phyloP scores from a whole-genome alignment of 2,888 invertebrate species.

The Mechanitis mazaeus region DNA sequence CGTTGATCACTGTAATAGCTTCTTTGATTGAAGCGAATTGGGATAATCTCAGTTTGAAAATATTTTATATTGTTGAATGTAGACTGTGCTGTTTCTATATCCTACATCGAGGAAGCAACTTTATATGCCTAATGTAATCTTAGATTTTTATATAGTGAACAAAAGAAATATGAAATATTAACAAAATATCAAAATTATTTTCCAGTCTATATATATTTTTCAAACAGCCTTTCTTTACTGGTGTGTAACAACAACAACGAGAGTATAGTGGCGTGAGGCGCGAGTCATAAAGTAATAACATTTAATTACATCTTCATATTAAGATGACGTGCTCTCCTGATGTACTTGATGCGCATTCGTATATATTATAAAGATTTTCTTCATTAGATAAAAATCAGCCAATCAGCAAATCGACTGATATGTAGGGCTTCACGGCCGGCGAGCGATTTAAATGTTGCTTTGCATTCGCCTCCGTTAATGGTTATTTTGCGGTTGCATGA shows the following conservation, averaged over 20 bases:
- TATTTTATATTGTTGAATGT: slow-evolving; percentile 29
- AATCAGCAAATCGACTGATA: slow-evolving; percentile 38
- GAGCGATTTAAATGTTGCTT: slow-evolving; percentile 37
- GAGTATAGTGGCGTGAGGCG: not conserved
- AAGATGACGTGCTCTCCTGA: not conserved
- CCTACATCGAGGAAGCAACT: too few relatives aligned
- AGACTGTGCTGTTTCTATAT: too few relatives aligned
- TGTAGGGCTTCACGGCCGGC: slow-evolving; percentile 46
- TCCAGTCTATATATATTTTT: not conserved
- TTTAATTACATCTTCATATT: slow-evolving; percentile 6
- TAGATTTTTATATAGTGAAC: too few relatives aligned
- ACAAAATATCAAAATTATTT: too few relatives aligned
- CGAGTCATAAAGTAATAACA: not conserved
- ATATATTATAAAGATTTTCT: slow-evolving; percentile 20
- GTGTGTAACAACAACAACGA: not conserved
- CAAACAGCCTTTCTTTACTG: not conserved
- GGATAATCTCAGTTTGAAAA: slow-evolving; percentile 36
- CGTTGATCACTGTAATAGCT: slow-evolving; percentile 21
- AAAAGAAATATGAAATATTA: too few relatives aligned
- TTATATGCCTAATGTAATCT: too few relatives aligned
- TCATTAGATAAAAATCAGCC: slow-evolving; percentile 23
- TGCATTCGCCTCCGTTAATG: slow-evolving; percentile 30
- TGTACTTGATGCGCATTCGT: slow-evolving; percentile 13
- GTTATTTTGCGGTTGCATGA: slow-evolving; percentile 26
- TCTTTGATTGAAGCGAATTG: slow-evolving; percentile 38